Conservation (phyloP, 2,888 invertebrate genomes). For the Terebella lapidaria region DNA sequence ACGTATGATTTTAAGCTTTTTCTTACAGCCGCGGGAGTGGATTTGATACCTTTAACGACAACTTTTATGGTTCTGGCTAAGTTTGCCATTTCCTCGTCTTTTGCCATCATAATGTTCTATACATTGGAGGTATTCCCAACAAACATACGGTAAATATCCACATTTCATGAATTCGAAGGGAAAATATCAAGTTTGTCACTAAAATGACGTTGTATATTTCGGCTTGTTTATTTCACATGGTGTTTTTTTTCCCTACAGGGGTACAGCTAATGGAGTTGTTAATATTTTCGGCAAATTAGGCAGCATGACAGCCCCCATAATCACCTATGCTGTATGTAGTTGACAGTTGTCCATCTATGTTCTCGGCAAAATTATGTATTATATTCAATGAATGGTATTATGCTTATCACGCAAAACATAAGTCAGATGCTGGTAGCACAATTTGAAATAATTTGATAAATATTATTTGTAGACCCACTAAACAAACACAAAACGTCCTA, state of each 20-base stretch:
- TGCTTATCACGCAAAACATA: no score
- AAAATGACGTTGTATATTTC: no score
- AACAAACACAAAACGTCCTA: no score
- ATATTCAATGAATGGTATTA: no score
- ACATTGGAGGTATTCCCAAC: slow-evolving; percentile 21
- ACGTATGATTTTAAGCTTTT: neutral
- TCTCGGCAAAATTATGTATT: no score
- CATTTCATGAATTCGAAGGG: no score
- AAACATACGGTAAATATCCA: slow-evolving; percentile 15
- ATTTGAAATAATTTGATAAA: no score
- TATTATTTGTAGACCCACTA: no score
- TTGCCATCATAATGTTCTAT: slow-evolving; percentile 21
- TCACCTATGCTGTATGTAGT: neutral
- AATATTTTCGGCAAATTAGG: neutral
- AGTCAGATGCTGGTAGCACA: no score
- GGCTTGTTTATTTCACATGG: no score
- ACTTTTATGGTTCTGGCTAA: slow-evolving; percentile 14
- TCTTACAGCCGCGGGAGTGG: slow-evolving; percentile 9
- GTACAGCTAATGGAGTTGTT: neutral
- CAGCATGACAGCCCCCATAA: neutral
- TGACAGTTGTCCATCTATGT: no score
- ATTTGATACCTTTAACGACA: slow-evolving; percentile 6
- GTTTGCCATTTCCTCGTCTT: slow-evolving; percentile 16
- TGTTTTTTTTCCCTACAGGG: neutral
- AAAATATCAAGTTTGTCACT: no score